A percentile compares a stretch with the other conserved stretches of the same genome.
Evolutionary conservation across 2,888 invertebrate genomes (phyloP).

Genomic region (Dione juno): DNA sequence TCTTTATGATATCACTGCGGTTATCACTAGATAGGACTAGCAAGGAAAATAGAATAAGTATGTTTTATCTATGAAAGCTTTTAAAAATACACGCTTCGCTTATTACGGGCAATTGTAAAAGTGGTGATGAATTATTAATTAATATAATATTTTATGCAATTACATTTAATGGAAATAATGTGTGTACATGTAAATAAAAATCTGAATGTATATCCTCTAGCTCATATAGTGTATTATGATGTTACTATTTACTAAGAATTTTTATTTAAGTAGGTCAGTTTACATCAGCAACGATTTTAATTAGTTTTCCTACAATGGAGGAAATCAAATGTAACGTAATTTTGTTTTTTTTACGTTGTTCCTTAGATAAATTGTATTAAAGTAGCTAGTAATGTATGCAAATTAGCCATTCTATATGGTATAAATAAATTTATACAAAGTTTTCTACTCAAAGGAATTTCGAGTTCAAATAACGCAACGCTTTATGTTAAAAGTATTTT

Average conservation of each 20-base stretch:
- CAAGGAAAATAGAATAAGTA: conserved; percentile 12
- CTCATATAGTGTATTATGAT: too few species aligned
- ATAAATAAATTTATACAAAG: neutral
- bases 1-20: conserved; percentile 3
- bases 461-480: conserved; percentile 2
- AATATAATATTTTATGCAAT: neutral
- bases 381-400: neutral
- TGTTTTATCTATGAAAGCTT: conserved; percentile 35
- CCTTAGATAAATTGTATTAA: neutral
- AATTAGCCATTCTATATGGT: neutral
- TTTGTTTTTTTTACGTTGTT: neutral
- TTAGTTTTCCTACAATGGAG: neutral
- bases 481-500: conserved; percentile 6
- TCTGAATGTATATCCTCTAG: too few species aligned
- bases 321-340: neutral
- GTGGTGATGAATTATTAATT: neutral
- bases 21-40: conserved; percentile 32
- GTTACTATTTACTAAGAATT: too few species aligned
- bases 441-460: conserved; percentile 3
- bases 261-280: too few species aligned
- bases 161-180: too few species aligned
- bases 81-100: conserved; percentile 11
- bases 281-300: neutral
- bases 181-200: too few species aligned
- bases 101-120: conserved; percentile 1